These are phyloP conservation scores for Xanthia togata DNA, from an alignment of 2,888 invertebrate species.

Conservation along the genomic window DNA sequence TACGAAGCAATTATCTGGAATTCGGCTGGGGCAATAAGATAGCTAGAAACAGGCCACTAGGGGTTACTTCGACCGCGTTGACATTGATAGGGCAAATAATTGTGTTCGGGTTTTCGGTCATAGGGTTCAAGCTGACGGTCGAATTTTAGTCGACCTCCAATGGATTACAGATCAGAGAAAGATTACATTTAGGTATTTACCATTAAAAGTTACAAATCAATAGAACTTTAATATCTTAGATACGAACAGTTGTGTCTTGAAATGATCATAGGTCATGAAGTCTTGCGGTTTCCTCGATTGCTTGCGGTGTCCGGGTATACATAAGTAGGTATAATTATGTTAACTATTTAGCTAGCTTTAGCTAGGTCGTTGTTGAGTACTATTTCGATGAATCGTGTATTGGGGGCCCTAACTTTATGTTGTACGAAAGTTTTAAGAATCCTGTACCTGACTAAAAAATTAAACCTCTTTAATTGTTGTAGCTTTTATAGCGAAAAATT, in stretches of 20 bases:
- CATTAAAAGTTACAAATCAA: not conserved
- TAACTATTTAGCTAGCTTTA: not conserved
- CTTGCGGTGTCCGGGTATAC: not conserved
- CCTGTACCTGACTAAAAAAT: not conserved
- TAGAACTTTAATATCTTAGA: not conserved
- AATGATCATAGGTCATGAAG: not conserved
- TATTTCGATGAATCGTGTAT: not conserved
- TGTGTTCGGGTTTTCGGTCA: constrained; percentile 19
- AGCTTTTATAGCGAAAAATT: not conserved
- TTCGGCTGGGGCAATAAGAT: constrained; percentile 36
- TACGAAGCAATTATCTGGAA: constrained; percentile 40
- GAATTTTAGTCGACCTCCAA: constrained; percentile 13
- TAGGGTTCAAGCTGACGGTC: constrained; percentile 2
- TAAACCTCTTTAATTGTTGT: not conserved
- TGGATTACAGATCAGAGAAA: constrained; percentile 26
- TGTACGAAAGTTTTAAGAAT: not conserved
- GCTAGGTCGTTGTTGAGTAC: not conserved
- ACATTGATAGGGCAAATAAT: constrained; percentile 47
- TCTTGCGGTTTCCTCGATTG: not conserved
- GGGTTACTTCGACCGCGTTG: constrained; percentile 37
- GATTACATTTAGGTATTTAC: constrained; percentile 8
- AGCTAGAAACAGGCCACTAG: constrained; percentile 21
- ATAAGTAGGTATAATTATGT: not conserved
- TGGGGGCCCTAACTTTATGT: too few species aligned
- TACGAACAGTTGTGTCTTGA: not conserved